Conservation (phyloP, 2,113 vertebrate species). For the Apodemus sylvaticus region DNA sequence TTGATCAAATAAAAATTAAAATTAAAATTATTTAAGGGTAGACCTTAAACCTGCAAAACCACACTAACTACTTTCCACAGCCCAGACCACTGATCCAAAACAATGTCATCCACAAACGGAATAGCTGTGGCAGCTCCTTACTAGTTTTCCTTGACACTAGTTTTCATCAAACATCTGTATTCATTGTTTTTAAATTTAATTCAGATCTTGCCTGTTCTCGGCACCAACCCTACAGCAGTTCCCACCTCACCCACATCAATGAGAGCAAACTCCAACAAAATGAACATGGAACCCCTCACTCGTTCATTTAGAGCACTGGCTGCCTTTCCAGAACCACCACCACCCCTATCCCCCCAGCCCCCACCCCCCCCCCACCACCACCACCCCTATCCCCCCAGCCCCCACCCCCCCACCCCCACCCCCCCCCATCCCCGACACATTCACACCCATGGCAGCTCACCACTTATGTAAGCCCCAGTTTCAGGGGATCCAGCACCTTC, state of each 20-base stretch:
- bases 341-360: no score
- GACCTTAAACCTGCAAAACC: not conserved
- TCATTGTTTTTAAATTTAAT: not conserved
- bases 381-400: no score
- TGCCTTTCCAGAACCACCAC: not conserved
- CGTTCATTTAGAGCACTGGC: not conserved
- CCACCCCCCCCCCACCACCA: no score
- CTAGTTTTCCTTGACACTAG: not conserved
- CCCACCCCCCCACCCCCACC: no score
- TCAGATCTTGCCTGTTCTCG: not conserved
- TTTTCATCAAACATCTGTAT: not conserved
- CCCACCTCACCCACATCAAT: not conserved
- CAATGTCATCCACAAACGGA: not conserved
- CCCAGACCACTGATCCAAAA: not conserved
- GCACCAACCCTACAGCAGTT: not conserved
- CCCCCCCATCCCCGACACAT: no score
- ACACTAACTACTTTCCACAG: not conserved
- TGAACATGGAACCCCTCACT: no score
- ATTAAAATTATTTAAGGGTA: not conserved
- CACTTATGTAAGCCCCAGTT: not conserved
- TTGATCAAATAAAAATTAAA: not conserved
- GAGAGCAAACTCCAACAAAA: not conserved
- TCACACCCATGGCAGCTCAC: no score
- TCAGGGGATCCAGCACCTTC: not conserved
- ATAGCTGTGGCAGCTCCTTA: not conserved